A percentile compares a stretch with the other conserved stretches of the same genome.
Evolutionary conservation across 2,113 vertebrate genomes (phyloP).

Genomic region (Dicerorhinus sumatrensis): DNA sequence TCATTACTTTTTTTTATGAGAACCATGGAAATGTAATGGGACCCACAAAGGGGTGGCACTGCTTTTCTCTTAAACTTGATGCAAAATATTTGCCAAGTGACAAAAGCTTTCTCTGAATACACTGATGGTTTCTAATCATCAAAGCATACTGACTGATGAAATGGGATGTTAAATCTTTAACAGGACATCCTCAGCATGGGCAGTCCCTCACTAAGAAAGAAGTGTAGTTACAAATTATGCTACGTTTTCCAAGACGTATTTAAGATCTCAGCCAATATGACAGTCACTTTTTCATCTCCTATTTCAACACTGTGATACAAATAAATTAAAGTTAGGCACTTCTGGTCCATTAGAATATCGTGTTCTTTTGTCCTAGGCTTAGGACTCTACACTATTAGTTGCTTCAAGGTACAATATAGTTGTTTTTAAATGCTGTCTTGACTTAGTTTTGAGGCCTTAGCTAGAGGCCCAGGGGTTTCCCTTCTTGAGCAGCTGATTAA

Average conservation of each 20-base stretch:
- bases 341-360: constrained; percentile 11
- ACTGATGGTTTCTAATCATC: constrained; percentile 14
- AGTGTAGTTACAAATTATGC: constrained; percentile 29
- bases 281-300: constrained; percentile 47
- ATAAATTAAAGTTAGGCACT: constrained; percentile 51
- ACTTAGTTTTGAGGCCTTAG: not conserved
- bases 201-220: constrained; percentile 8
- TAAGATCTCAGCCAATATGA: constrained; percentile 27
- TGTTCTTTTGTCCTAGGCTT: not conserved
- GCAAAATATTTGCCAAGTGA: constrained; percentile 47
- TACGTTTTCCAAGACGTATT: constrained; percentile 56
- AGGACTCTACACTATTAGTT: not conserved
- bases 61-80: constrained; percentile 49
- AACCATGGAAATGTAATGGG: not conserved
- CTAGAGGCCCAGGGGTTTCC: not conserved
- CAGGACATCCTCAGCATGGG: not conserved
- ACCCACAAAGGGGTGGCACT: not conserved
- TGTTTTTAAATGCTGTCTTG: not conserved
- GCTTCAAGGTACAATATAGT: not conserved
- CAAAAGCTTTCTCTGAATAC: not conserved
- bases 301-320: constrained; percentile 66
- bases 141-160: not conserved
- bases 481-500: not conserved
- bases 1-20: not conserved
- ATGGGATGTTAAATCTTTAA: not conserved